These are phyloP conservation scores for Cephus rjabovi DNA, from an alignment of 2,888 invertebrate species.

Conservation along the genomic window DNA sequence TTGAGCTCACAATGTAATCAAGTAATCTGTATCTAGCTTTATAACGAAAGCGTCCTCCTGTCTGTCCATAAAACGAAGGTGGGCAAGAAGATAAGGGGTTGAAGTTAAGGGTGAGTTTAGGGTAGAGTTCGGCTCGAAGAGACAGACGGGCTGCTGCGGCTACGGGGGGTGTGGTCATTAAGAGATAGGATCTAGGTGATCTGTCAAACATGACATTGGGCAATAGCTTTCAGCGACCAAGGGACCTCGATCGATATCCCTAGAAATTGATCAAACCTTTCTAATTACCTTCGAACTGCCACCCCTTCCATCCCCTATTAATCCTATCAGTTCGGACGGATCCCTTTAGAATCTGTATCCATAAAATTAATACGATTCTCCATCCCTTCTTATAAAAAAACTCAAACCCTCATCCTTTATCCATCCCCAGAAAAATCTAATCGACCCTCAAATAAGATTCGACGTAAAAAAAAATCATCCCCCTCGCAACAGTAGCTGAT, in stretches of 20 bases:
- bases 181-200: conserved; percentile 24
- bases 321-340: background rate
- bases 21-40: background rate
- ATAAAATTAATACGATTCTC: too few relatives aligned
- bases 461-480: too few relatives aligned
- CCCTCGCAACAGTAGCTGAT: too few relatives aligned
- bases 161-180: conserved; percentile 10
- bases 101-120: background rate
- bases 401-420: background rate
- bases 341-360: too few relatives aligned
- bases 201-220: conserved; percentile 16
- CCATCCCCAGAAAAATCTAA: too few relatives aligned
- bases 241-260: background rate
- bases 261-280: conserved; percentile 16
- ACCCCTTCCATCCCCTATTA: background rate
- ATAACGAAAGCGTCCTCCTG: background rate
- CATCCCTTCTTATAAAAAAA: conserved; percentile 2
- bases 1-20: background rate
- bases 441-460: too few relatives aligned
- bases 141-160: background rate
- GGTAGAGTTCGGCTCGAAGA: background rate
- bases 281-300: conserved; percentile 6
- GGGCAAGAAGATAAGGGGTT: background rate
- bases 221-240: background rate
- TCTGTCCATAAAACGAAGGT: background rate